Percentiles rank a stretch among this genome's conserved stretches.
Conservation (phyloP, 2,888 invertebrate genomes). For the Xylota sylvarum region DNA sequence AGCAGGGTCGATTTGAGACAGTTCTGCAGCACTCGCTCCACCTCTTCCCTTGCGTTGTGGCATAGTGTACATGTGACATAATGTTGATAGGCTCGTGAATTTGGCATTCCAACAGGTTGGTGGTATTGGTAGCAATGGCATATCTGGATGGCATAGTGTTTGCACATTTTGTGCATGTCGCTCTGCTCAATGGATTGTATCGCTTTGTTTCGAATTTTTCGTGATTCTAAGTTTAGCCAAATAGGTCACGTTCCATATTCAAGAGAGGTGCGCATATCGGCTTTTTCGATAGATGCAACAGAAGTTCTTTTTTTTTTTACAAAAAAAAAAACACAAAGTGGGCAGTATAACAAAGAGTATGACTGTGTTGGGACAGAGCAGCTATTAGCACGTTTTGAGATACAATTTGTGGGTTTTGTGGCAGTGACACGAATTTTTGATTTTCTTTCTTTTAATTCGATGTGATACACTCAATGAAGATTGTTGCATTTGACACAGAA, state of each 20-base stretch:
- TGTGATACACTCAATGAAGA: neutral
- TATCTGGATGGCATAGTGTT: constrained; percentile 56
- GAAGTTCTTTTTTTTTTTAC: neutral
- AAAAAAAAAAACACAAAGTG: neutral
- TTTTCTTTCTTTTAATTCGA: neutral
- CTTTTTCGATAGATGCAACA: constrained; percentile 47
- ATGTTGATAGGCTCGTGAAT: constrained; percentile 48
- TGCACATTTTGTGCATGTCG: constrained; percentile 34
- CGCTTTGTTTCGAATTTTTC: constrained; percentile 44
- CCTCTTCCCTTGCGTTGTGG: constrained; percentile 2
- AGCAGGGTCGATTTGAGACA: constrained; percentile 74
- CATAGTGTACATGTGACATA: constrained; percentile 57
- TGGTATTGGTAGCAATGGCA: neutral
- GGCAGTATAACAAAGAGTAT: constrained; percentile 10
- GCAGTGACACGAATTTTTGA: constrained; percentile 36
- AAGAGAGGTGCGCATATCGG: constrained; percentile 39
- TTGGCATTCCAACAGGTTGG: constrained; percentile 75
- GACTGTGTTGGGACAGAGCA: constrained; percentile 22
- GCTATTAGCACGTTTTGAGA: constrained; percentile 42
- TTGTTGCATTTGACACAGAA: constrained; percentile 15
- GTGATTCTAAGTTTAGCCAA: constrained; percentile 73
- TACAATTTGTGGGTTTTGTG: constrained; percentile 30
- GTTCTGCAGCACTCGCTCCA: constrained; percentile 22
- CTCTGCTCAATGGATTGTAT: constrained; percentile 30
- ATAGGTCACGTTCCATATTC: constrained; percentile 71